Evolutionary conservation across 2,113 vertebrate species (phyloP), one percentile per base, ranked within the genome.

Genomic region (Taxidea taxus): DNA sequence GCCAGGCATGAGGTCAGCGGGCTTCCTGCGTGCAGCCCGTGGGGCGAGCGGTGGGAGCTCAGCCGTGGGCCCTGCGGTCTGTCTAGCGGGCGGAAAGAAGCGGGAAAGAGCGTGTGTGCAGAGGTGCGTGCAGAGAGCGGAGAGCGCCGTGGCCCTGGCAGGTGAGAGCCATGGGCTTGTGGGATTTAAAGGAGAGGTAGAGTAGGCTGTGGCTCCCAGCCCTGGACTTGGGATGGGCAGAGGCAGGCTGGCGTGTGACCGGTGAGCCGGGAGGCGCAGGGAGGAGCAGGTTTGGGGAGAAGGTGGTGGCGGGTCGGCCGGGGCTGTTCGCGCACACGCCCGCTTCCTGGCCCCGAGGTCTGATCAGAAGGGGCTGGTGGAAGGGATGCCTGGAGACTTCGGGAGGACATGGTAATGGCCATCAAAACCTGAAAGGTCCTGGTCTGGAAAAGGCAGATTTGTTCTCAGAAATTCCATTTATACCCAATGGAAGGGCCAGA

Each of bases 251-350:
- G 47, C 3, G 0, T 23, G 3, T 54, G n/a, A 7, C 37, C 0
- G 1, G 39, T 3, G 29, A 51, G 29, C 1, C 27, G 29, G 31
- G 16, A 14, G 58, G 29, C 47, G 18, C 12, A 3, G 78, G 21
- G 4, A 75, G 10, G 42, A n/a, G 39, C 37, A 2, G 60, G 25
- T 6, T 13, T 20, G 18, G 56, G 51, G 37, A 27, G 47, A 13
- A 21, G 29, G 49, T 11, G 1, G 7, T 27, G 6, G 29, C 23
- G 47, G 29, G 39, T 51, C 34, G 80, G 51, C 34, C 8, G 7
- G 66, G 16, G 9, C 13, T 54, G 0, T 47, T 31, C 0, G 5
- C 1, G 0, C 31, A 14, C 47, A 3, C 10, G 2, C 64, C 23
- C 51, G 0, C 27, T 58, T 70, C 72, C 44, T 44, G 44, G 77